phyloP scores from a whole-genome alignment of 2,888 invertebrate species.

The Bellardia pandia region DNA sequence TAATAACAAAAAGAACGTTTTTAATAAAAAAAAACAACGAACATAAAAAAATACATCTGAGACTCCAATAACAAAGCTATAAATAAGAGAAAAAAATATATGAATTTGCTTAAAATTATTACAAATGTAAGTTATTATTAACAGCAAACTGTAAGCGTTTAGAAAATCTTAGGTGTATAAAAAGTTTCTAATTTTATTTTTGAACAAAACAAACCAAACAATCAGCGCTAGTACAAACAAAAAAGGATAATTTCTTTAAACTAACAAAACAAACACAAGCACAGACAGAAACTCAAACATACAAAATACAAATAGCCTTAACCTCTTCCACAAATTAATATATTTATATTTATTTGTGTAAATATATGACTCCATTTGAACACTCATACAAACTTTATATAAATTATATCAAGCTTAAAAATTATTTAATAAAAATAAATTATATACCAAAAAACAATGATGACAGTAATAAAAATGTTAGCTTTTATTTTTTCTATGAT shows the following conservation, averaged over 20 bases:
- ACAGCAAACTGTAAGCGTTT: not conserved
- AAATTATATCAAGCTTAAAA: no score
- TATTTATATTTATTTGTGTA: not conserved
- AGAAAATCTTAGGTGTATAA: not conserved
- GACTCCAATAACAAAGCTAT: not conserved
- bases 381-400: no score
- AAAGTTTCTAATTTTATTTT: slow-evolving; percentile 21
- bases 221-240: not conserved
- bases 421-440: no score
- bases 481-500: no score
- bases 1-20: slow-evolving; percentile 2
- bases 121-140: not conserved
- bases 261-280: slow-evolving; percentile 45
- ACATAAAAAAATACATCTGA: not conserved
- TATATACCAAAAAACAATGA: no score
- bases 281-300: not conserved
- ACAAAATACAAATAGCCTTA: not conserved
- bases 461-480: no score
- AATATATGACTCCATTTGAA: not conserved
- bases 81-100: not conserved
- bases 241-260: slow-evolving; percentile 55
- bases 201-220: slow-evolving; percentile 13
- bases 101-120: no score
- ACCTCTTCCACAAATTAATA: not conserved
- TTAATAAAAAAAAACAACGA: not conserved